Base-by-base conservation (phyloP, 2,797 vertebrate species). In the Periophthalmus magnuspinnatus region DNA sequence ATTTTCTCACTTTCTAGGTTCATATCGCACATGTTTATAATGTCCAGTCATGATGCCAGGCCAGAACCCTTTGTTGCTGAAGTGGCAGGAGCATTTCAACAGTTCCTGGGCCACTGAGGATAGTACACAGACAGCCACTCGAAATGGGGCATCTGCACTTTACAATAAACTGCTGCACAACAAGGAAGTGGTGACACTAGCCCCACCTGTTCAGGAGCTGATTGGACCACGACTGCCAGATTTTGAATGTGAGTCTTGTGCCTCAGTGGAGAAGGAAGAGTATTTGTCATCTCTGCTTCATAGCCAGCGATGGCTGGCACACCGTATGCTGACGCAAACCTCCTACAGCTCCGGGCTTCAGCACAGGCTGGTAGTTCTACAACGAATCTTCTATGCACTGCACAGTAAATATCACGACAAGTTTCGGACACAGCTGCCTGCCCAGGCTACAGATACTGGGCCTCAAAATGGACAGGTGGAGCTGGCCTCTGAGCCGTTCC, bases 31-130 rank as follows among this genome's bases (percentile, higher is more conserved):
- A 80, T 72, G 63, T 80, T 86, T 89, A 93, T 93, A 88, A 94
- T 93, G 93, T 84, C 76, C 81, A 93, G 89, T 90, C 86, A 95
- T 95, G 94, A 89, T 95, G 88, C 91, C 93, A 80, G 92, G 91
- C 86, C 93, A 94, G 90, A 94, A 92, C 69, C 91, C 94, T 83
- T 91, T 95, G 79, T 94, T 94, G 91, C 87, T 93, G 76, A 94
- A 94, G 82, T 95, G 94, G 94, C 93, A 94, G 88, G 94, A 95
- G 89, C 94, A 95, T 88, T 92, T 94, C 80, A 95, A 95, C 86
- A 91, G 94, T 85, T 93, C 91, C 87, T 95, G 94, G 94, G 93
- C 93, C 4, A 80, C 90, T 6, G 94, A 95, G 78, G 93, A 95
- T 84, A 90, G 90, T 2, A 67, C 90, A 1, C 86, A 91, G 81